Evolutionary conservation across 2,888 invertebrate genomes (phyloP).

Genomic region (Dioctria linearis): DNA sequence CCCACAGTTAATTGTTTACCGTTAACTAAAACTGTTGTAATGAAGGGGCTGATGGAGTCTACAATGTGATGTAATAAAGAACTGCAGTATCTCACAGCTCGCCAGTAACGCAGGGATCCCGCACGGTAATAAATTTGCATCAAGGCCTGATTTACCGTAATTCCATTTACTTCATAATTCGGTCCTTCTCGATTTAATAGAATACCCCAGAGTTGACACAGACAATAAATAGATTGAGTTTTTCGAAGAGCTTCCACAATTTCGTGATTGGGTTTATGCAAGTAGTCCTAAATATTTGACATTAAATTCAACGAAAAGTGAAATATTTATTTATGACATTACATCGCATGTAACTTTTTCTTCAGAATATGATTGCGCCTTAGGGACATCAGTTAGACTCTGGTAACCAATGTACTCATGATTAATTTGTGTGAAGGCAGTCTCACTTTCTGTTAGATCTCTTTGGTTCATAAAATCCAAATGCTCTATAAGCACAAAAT

Average conservation of each 20-base stretch:
- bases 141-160: conserved; percentile 79
- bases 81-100: conserved; percentile 95
- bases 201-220: conserved; percentile 88
- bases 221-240: conserved; percentile 82
- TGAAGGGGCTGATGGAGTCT: conserved; percentile 98
- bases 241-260: conserved; percentile 80
- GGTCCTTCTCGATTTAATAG: conserved; percentile 86
- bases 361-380: conserved; percentile 83
- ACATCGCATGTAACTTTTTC: conserved; percentile 73
- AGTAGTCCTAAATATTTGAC: conserved; percentile 72
- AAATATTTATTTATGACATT: conserved; percentile 59
- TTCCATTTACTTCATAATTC: conserved; percentile 80
- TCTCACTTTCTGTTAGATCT: conserved; percentile 81
- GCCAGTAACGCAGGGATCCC: conserved; percentile 91
- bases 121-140: conserved; percentile 84
- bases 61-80: conserved; percentile 94
- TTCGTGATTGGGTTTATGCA: conserved; percentile 79
- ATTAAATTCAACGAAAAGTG: not conserved
- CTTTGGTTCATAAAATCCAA: conserved; percentile 95
- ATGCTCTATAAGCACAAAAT: conserved; percentile 78
- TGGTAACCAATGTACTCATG: conserved; percentile 96
- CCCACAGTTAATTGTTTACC: conserved; percentile 97
- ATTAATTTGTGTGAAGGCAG: conserved; percentile 89
- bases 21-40: conserved; percentile 96
- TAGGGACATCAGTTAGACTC: conserved; percentile 94